Evolutionary conservation across 2,888 invertebrate genomes (phyloP).

Genomic region (Altica lythri): DNA sequence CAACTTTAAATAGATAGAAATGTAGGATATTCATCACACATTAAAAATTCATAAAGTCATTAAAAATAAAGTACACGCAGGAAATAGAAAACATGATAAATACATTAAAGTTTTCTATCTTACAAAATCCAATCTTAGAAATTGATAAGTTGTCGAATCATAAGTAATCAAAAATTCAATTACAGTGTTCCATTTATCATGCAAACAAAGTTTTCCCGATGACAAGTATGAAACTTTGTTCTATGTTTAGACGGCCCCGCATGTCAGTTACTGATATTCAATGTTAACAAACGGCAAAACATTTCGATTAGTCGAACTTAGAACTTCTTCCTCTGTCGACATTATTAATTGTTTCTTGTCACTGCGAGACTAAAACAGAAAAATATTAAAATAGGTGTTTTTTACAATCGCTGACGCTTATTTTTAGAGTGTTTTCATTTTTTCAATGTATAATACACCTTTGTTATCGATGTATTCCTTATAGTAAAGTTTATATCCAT

Average conservation of each 20-base stretch:
- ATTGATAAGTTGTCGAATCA: constrained; percentile 39
- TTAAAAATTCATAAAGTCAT: constrained; percentile 9
- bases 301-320: constrained; percentile 37
- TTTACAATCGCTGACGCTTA: constrained; percentile 8
- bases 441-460: no score
- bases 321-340: constrained; percentile 35
- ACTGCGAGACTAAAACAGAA: constrained; percentile 18
- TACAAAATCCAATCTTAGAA: constrained; percentile 24
- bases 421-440: no score
- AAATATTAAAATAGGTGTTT: constrained; percentile 12
- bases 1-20: constrained; percentile 1
- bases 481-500: no score
- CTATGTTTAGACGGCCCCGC: constrained; percentile 31
- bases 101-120: constrained; percentile 20
- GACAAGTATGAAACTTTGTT: constrained; percentile 41
- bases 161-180: constrained; percentile 41
- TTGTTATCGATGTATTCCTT: no score
- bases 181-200: constrained; percentile 43
- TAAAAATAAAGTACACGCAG: constrained; percentile 13
- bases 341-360: constrained; percentile 39
- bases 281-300: constrained; percentile 36
- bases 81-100: constrained; percentile 23
- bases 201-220: constrained; percentile 39
- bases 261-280: constrained; percentile 35
- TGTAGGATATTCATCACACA: neutral